phyloP scores from a whole-genome alignment of 2,888 invertebrate species.

The Cosmia pyralina region DNA sequence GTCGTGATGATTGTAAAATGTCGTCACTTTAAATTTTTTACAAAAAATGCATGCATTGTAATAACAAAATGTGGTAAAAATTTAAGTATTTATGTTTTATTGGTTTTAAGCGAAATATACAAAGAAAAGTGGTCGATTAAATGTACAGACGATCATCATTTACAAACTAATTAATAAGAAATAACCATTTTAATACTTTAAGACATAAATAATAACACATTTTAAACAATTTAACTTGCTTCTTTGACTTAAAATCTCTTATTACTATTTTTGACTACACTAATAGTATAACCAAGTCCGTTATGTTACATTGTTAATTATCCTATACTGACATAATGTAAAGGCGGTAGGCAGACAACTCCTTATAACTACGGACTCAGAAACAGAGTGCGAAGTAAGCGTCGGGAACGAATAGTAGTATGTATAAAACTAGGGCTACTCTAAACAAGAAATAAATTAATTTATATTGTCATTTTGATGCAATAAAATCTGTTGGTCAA shows the following conservation, averaged over 20 bases:
- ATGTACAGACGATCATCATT: slow-evolving; percentile 87
- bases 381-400: slow-evolving; percentile 82
- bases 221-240: slow-evolving; percentile 90
- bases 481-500: slow-evolving; percentile 9
- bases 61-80: slow-evolving; percentile 15
- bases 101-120: slow-evolving; percentile 82
- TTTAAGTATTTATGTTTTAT: slow-evolving; percentile 75
- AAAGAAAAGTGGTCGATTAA: slow-evolving; percentile 79
- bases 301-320: slow-evolving; percentile 87
- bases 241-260: slow-evolving; percentile 90
- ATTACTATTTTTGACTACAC: slow-evolving; percentile 88
- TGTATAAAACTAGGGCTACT: slow-evolving; percentile 55
- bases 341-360: slow-evolving; percentile 90
- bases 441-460: slow-evolving; percentile 56
- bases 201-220: slow-evolving; percentile 91
- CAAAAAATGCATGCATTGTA: slow-evolving; percentile 38
- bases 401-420: slow-evolving; percentile 57
- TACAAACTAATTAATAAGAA: slow-evolving; percentile 91
- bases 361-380: slow-evolving; percentile 87
- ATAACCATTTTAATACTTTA: slow-evolving; percentile 91
- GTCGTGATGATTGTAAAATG: slow-evolving; percentile 15
- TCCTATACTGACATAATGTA: slow-evolving; percentile 89
- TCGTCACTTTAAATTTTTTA: slow-evolving; percentile 35
- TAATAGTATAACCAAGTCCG: slow-evolving; percentile 90
- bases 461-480: neutral